Base-by-base conservation (phyloP, 2,888 invertebrate genomes). In the Artemia sp. region DNA sequence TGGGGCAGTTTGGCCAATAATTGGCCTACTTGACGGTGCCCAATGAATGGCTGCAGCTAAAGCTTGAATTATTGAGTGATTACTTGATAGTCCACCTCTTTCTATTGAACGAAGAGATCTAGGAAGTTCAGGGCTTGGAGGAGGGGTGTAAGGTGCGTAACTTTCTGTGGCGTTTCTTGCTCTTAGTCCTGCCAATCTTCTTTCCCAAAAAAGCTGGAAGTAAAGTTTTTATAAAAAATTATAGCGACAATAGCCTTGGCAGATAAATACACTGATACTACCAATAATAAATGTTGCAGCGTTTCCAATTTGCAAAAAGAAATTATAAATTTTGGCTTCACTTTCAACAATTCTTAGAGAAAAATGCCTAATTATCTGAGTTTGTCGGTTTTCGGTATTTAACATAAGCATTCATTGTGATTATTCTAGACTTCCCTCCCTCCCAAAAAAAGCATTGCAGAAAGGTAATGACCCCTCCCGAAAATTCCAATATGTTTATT, bases 1-100 rank as follows among this genome's bases (percentile, higher is more conserved):
- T 0, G 88, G 83, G 51, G 88, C 90, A 1, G 86, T 88, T 80
- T 97, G 96, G 11, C 71, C 71, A 38, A 67, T 69, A 8, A 94
- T 94, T 64, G 91, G 91, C 5, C 95, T 90, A 2, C 94, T 92
- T 75, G 89, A 87, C 66, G 86, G 85, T 8, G 89, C 89, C 6
- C 92, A 86, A 78, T 96, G 95, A 67, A 96, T 81, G 5, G 95
- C 92, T n/a, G 95, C 94, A 0, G 95, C 94, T 58, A 97, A 85
- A 70, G 94, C 94, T 78, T 94, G 92, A 38, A 81, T 73, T 10
- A 80, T 75, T 72, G 79, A 79, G 52, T 74, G 74, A 58, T 73
- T 73, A 12, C 75, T 76, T 10, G 75, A 71, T 64, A 75, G 73
- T 11, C 76, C 76, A 10, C 79, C 79, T 14, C 64, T 19, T 14